These are phyloP conservation scores for Protonemura montana DNA, from an alignment of 2,888 invertebrate genomes.

Conservation along the genomic window DNA sequence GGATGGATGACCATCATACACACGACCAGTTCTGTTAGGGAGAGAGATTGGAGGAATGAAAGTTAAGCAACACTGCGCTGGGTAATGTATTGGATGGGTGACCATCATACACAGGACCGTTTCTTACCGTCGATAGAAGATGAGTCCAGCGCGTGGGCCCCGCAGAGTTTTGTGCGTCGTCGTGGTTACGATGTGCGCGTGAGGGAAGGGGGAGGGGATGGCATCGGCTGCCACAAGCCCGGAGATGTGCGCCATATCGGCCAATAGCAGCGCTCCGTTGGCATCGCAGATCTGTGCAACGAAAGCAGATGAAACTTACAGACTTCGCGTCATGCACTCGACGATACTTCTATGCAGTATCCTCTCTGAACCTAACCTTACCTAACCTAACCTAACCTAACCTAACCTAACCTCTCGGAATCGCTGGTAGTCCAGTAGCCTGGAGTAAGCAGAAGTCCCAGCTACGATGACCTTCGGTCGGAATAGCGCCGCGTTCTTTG, in stretches of 20 bases:
- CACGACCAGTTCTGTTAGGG: too few relatives aligned
- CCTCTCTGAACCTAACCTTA: too few relatives aligned
- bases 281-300: constrained; percentile 59
- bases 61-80: too few relatives aligned
- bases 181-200: constrained; percentile 67
- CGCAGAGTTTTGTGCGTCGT: constrained; percentile 69
- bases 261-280: constrained; percentile 63
- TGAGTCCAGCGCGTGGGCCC: constrained; percentile 65
- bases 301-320: too few relatives aligned
- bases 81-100: too few relatives aligned
- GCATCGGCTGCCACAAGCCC: constrained; percentile 65
- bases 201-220: constrained; percentile 65
- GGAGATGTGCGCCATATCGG: constrained; percentile 70
- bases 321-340: too few relatives aligned
- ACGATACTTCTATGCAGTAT: too few relatives aligned
- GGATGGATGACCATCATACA: too few relatives aligned
- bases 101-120: too few relatives aligned
- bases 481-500: constrained; percentile 62
- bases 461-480: constrained; percentile 66
- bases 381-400: too few relatives aligned
- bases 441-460: constrained; percentile 62
- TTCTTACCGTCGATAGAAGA: constrained; percentile 62
- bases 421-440: constrained; percentile 62
- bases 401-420: constrained; percentile 58
- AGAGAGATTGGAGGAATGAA: too few relatives aligned